Evolutionary conservation across 1,140 invertebrate genomes (phyloP), one percentile per base, ranked within the genome.

Genomic region (Drosophila littoralis): DNA sequence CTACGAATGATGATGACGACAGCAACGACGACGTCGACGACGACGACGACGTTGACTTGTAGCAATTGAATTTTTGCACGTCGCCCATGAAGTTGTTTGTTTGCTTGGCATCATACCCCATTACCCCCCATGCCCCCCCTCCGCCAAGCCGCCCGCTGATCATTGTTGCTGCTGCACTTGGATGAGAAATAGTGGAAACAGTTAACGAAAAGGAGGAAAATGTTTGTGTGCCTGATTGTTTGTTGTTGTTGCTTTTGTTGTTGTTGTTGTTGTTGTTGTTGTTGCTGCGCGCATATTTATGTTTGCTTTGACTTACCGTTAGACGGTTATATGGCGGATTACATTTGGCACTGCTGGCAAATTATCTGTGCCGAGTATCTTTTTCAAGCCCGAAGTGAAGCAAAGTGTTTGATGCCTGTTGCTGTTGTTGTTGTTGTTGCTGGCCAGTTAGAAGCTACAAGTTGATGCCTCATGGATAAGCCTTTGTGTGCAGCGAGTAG

Each of bases 61-160:
- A 90, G 85, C 84, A 89, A 89, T 89, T 89, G 85, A 89, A 89
- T 89, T 89, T 89, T 89, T 89, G 85, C 84, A 89, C 84, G 84
- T 89, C 85, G 84, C 84, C 84, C 84, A 89, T 89, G 84, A 90
- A 89, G 84, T 89, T 89, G 84, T 89, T 89, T 89, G 84, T 90
- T 89, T 89, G 84, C 84, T 71, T 89, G 84, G 80, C 80, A 84
- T 74, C 81, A 71, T 65, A 58, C 68, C 77, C 68, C 65, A 63
- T 75, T 74, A 32, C 69, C 66, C 59, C 57, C 60, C 59, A 13
- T 1, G 10, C 22, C 52, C n/a, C 22, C 35, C 15, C 60, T 13
- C 50, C 10, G 38, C 55, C 12, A 57, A 7, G 13, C 32, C 40
- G 10, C 35, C 36, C 32, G 12, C 48, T 17, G 48, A 48, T 60